Percentiles rank a stretch among this genome's conserved stretches.
Evolutionary conservation across 2,113 vertebrate genomes (phyloP).

Genomic region (Arizona elegans): DNA sequence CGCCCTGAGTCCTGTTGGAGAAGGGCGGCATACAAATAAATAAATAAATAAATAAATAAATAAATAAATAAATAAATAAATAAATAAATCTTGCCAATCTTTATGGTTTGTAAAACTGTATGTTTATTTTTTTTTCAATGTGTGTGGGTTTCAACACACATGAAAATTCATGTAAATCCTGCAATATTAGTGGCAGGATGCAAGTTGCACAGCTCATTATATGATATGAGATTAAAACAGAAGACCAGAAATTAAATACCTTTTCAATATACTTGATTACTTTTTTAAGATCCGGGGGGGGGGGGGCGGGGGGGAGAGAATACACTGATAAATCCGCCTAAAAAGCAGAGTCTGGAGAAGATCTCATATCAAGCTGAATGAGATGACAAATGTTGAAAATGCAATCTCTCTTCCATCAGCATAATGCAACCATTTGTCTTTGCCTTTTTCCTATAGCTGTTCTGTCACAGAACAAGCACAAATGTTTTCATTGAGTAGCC

Average conservation of each 20-base stretch:
- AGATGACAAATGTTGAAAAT: slow-evolving; percentile 32
- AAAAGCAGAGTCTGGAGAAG: slow-evolving; percentile 40
- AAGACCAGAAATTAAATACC: neutral
- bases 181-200: neutral
- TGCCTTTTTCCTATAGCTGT: slow-evolving; percentile 30
- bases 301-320: too few species aligned
- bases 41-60: too few species aligned
- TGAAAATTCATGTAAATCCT: neutral
- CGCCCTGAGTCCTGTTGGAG: too few species aligned
- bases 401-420: slow-evolving; percentile 31
- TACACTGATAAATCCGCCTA: neutral
- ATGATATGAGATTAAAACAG: neutral
- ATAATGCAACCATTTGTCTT: slow-evolving; percentile 52
- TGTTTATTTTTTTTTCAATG: neutral
- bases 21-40: too few species aligned
- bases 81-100: neutral
- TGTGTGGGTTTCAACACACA: neutral
- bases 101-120: neutral
- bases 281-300: neutral
- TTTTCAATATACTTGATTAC: neutral
- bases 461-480: slow-evolving; percentile 50
- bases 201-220: neutral
- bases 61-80: too few species aligned
- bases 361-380: slow-evolving; percentile 35
- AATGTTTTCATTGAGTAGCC: slow-evolving; percentile 47